phyloP scores from a whole-genome alignment of 2,888 invertebrate genomes.

The Pheosia tremula region DNA sequence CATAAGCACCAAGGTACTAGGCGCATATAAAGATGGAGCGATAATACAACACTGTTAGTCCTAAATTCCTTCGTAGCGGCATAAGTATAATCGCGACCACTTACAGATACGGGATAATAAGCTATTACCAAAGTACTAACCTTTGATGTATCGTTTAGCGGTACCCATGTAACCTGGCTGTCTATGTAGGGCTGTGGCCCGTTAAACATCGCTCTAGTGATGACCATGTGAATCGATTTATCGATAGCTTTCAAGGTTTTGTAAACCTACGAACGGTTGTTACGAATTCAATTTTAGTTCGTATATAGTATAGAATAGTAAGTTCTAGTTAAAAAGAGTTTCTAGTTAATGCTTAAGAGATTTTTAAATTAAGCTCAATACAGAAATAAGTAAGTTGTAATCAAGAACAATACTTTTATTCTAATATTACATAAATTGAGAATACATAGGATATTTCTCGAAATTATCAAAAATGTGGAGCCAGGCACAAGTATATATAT shows the following conservation, averaged over 20 bases:
- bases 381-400: too few relatives aligned
- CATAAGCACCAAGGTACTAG: slow-evolving; percentile 43
- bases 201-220: slow-evolving; percentile 67
- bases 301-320: too few relatives aligned
- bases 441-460: too few relatives aligned
- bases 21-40: slow-evolving; percentile 46
- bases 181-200: slow-evolving; percentile 73
- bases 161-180: slow-evolving; percentile 71
- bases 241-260: slow-evolving; percentile 28
- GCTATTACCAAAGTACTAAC: slow-evolving; percentile 69
- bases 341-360: too few relatives aligned
- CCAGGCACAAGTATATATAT: too few relatives aligned
- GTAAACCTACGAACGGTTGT: too few relatives aligned
- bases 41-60: slow-evolving; percentile 60
- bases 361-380: too few relatives aligned
- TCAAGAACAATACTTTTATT: too few relatives aligned
- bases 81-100: slow-evolving; percentile 63
- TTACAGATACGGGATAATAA: slow-evolving; percentile 54
- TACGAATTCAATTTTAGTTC: too few relatives aligned
- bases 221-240: slow-evolving; percentile 27
- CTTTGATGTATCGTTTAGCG: slow-evolving; percentile 80
- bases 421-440: too few relatives aligned
- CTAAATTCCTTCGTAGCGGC: slow-evolving; percentile 58
- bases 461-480: too few relatives aligned
- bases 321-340: too few relatives aligned